Base-by-base conservation (phyloP, 2,888 invertebrate genomes). In the Steinernema hermaphroditum region DNA sequence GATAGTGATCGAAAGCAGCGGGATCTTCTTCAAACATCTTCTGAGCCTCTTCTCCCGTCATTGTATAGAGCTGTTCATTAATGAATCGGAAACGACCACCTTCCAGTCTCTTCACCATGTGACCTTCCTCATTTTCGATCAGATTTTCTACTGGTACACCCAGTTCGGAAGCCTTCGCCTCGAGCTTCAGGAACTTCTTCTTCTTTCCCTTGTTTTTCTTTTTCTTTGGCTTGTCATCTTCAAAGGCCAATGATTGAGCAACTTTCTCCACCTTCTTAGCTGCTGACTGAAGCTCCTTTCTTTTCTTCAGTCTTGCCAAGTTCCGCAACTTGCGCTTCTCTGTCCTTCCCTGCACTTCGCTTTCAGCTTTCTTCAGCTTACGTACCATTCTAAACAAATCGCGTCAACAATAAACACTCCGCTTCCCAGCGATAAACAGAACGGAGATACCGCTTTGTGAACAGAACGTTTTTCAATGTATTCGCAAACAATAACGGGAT, bases 21-120 rank as follows among this genome's bases (percentile, higher is more conserved):
- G 91, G 91, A 87, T 96, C 93, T 16, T 90, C 89, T 77, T 91
- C 89, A 87, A 97, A 97, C 76, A 93, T 88, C 74, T 91, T 87
- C 77, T 91, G 89, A 0, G 95, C 93, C 62, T 93, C 92, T 0
- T 73, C 71, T 12, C 95, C 92, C 4, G 91, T 90, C 81, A 90
- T 91, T 9, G 91, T 92, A 87, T 97, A 97, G 68, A 97, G 89
- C 87, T 93, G 92, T 88, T 97, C 96, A 88, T 96, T 97, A 50
- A 97, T 86, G 86, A 91, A 95, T 74, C 96, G 91, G 84, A 90
- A 90, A 77, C 90, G 88, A 1, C 91, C 91, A 82, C 91, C 91
- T 88, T 91, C 91, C 54, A 94, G 88, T 24, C 69, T 44, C 27
- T 29, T 62, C 44, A 44, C 4, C 69, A 57, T 50, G 9, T 49